These are phyloP conservation scores for Sminthurides aquaticus DNA, from an alignment of 2,888 invertebrate species.

Conservation along the genomic window DNA sequence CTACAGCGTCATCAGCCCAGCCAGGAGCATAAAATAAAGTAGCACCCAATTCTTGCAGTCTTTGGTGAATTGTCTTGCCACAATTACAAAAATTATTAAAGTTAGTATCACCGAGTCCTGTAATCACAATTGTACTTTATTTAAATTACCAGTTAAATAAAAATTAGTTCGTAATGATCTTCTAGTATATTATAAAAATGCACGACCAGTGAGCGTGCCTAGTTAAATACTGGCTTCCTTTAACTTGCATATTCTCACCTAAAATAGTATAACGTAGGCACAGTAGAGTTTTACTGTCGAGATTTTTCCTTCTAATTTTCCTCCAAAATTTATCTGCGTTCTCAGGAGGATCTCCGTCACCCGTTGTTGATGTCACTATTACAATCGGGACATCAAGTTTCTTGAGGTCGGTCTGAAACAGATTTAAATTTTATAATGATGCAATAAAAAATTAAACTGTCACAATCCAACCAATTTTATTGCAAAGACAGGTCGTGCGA, in stretches of 20 bases:
- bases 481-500: no score
- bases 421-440: no score
- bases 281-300: constrained; percentile 46
- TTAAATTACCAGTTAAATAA: neutral
- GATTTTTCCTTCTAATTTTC: constrained; percentile 48
- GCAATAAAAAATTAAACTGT: neutral
- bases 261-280: constrained; percentile 50
- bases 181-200: neutral
- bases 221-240: neutral
- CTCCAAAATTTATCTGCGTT: constrained; percentile 51
- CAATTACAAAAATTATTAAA: constrained; percentile 54
- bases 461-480: no score
- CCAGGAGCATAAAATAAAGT: constrained; percentile 48
- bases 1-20: constrained; percentile 54
- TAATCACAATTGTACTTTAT: no score
- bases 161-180: neutral
- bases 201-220: neutral
- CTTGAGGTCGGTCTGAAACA: constrained; percentile 30
- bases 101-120: constrained; percentile 55
- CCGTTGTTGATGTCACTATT: constrained; percentile 53
- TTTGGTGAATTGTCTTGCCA: constrained; percentile 48
- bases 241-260: constrained; percentile 45
- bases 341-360: constrained; percentile 55
- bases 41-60: constrained; percentile 50
- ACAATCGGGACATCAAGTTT: constrained; percentile 46